phyloP scores from a whole-genome alignment of 2,113 vertebrate species.

The Tachuris rubrigastra region DNA sequence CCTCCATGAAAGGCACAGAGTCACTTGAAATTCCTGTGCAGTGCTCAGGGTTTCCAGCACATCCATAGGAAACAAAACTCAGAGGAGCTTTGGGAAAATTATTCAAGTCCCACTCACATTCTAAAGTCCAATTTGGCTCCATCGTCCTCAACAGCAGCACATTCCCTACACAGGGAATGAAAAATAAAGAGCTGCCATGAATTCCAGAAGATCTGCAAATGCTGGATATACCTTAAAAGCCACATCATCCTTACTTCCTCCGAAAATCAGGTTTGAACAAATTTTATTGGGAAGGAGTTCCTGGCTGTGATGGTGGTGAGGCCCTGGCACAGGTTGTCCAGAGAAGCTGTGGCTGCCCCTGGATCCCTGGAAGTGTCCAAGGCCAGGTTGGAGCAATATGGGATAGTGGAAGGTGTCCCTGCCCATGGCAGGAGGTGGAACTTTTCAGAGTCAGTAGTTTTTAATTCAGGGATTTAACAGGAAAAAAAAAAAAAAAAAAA shows the following conservation, averaged over 20 bases:
- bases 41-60: background rate
- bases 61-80: background rate
- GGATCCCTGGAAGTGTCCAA: background rate
- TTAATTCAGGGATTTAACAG: background rate
- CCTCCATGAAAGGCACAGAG: background rate
- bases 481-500: background rate
- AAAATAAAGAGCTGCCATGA: background rate
- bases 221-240: background rate
- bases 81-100: background rate
- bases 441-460: background rate
- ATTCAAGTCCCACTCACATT: background rate
- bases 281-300: background rate
- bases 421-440: background rate
- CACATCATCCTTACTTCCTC: background rate
- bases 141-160: background rate
- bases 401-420: accelerated
- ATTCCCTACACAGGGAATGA: background rate
- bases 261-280: background rate
- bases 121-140: accelerated
- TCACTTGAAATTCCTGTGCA: background rate
- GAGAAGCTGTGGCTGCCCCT: background rate
- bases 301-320: accelerated
- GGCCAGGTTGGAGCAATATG: background rate
- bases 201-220: background rate
- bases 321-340: background rate